Evolutionary conservation across 2,797 vertebrate species (phyloP).

Genomic region (Microhierax caerulescens): DNA sequence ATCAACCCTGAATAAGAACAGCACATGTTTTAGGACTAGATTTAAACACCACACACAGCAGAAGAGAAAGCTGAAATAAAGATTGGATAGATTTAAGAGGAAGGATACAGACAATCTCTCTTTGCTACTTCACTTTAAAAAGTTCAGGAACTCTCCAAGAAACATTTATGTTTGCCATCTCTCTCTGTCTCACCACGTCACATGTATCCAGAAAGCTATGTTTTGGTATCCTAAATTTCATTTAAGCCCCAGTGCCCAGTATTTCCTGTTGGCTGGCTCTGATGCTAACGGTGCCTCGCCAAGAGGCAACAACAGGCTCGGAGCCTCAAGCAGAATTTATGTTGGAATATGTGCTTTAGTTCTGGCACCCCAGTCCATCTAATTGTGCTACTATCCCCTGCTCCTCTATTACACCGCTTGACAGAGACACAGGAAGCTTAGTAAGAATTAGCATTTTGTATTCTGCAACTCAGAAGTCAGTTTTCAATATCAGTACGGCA

Average conservation of each 20-base stretch:
- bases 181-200: neutral
- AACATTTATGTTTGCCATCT: neutral
- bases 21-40: neutral
- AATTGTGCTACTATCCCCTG: neutral
- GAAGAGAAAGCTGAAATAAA: neutral
- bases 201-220: neutral
- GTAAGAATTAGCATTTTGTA: neutral
- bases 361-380: neutral
- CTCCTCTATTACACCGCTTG: neutral
- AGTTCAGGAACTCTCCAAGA: neutral
- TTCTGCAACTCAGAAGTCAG: neutral
- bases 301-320: neutral
- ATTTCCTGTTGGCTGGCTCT: conserved; percentile 27
- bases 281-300: neutral
- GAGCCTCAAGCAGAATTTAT: neutral
- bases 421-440: neutral
- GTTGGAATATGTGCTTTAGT: neutral
- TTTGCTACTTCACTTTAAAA: neutral
- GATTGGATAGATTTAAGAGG: neutral
- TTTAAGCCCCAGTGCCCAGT: neutral
- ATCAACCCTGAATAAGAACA: neutral
- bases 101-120: neutral
- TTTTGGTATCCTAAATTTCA: neutral
- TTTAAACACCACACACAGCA: neutral
- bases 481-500: neutral